Evolutionary conservation across 2,113 vertebrate genomes (phyloP).

Genomic region (Amia ocellicauda): DNA sequence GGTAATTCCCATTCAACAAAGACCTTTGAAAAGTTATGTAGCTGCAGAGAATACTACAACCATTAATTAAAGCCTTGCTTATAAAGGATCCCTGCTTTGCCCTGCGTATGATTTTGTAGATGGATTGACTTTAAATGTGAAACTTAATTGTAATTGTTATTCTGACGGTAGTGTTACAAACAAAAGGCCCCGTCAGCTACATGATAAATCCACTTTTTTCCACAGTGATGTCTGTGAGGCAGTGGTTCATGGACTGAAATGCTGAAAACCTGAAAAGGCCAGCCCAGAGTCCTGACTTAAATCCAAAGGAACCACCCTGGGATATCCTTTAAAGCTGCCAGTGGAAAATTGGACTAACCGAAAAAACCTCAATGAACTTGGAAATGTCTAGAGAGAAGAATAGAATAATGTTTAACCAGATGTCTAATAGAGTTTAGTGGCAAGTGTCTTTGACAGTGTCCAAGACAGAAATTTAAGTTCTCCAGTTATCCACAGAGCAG

Average conservation of each 20-base stretch:
- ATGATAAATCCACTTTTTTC: constrained; percentile 18
- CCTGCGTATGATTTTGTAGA: too few relatives aligned
- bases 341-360: constrained; percentile 76
- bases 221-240: constrained; percentile 28
- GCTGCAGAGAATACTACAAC: too few relatives aligned
- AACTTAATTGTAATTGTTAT: too few relatives aligned
- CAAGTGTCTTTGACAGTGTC: constrained; percentile 68
- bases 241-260: constrained; percentile 42
- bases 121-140: too few relatives aligned
- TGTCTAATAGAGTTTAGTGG: constrained; percentile 73
- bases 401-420: constrained; percentile 72
- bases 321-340: constrained; percentile 71
- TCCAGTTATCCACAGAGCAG: constrained; percentile 26
- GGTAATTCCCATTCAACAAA: too few relatives aligned
- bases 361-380: constrained; percentile 76
- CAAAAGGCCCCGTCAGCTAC: too few relatives aligned
- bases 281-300: constrained; percentile 59
- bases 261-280: constrained; percentile 49
- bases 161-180: too few relatives aligned
- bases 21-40: too few relatives aligned
- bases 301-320: constrained; percentile 73
- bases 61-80: too few relatives aligned
- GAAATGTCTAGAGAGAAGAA: constrained; percentile 65
- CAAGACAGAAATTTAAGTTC: constrained; percentile 34
- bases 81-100: too few relatives aligned